These are phyloP conservation scores for Nemurella pictetii DNA, from an alignment of 2,888 invertebrate genomes.

Conservation along the genomic window DNA sequence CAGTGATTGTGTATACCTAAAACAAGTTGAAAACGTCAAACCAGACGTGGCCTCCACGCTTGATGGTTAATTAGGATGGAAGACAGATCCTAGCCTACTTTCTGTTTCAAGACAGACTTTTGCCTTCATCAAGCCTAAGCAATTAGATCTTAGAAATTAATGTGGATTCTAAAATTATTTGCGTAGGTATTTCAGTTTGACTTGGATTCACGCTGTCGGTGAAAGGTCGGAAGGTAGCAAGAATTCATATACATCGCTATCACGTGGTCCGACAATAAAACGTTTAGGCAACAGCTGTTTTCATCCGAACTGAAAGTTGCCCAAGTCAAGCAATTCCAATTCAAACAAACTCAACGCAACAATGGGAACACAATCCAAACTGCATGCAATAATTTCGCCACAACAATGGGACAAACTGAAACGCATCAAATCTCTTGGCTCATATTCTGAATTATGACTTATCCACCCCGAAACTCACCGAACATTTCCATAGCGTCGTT, in stretches of 20 bases:
- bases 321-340: neutral
- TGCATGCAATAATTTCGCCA: neutral
- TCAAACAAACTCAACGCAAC: neutral
- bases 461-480: constrained; percentile 22
- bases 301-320: neutral
- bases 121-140: neutral
- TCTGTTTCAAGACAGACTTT: neutral
- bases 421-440: no score
- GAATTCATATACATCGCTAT: neutral
- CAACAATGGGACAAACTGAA: neutral
- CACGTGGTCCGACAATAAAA: neutral
- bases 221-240: no score
- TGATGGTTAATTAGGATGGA: neutral
- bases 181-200: neutral
- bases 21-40: no score
- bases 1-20: no score
- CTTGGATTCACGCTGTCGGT: neutral
- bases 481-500: constrained; percentile 29
- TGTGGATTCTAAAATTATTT: neutral
- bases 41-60: neutral
- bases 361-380: neutral
- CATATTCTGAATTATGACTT: no score
- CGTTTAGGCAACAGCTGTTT: neutral
- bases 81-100: neutral
- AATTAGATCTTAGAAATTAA: neutral